Conservation (phyloP, 2,888 invertebrate genomes). For the Cryptophagus acutangulus region DNA sequence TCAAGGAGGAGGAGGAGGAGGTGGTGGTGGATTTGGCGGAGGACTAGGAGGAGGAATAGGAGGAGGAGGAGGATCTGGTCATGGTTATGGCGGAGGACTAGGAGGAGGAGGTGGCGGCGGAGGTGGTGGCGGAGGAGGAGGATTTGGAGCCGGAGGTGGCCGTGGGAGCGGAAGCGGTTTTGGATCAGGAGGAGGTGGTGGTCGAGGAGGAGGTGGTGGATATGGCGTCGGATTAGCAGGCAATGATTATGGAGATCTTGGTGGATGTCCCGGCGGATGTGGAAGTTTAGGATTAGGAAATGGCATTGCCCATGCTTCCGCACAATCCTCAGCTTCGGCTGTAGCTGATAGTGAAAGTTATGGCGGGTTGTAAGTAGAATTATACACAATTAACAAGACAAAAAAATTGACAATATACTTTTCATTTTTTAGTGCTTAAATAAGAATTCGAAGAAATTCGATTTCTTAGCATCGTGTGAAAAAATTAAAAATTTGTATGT, state of each 20-base stretch:
- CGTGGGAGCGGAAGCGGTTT: conserved; percentile 20
- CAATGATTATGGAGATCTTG: not conserved
- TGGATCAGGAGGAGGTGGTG: conserved; percentile 17
- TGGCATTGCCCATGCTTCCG: conserved; percentile 8
- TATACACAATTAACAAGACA: not conserved
- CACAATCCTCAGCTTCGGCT: not conserved
- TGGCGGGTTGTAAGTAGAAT: not conserved
- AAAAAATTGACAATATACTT: not conserved
- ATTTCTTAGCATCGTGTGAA: no score
- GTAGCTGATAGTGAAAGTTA: not conserved
- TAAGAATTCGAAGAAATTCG: no score
- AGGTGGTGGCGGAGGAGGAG: conserved; percentile 21
- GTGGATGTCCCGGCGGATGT: conserved; percentile 9
- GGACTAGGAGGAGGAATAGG: conserved; percentile 15
- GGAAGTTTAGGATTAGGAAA: conserved; percentile 4
- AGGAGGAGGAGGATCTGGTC: conserved; percentile 19
- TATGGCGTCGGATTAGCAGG: conserved; percentile 12
- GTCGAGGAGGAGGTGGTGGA: conserved; percentile 13
- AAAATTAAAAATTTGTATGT: no score
- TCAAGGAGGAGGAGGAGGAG: conserved; percentile 11
- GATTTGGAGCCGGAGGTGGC: conserved; percentile 16
- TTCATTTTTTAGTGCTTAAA: no score
- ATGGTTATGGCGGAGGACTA: conserved; percentile 16
- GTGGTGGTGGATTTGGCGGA: conserved; percentile 2
- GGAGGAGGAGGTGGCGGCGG: conserved; percentile 21